These are phyloP conservation scores for Pleuronectes platessa DNA, from an alignment of 2,113 vertebrate genomes.

Conservation along the genomic window DNA sequence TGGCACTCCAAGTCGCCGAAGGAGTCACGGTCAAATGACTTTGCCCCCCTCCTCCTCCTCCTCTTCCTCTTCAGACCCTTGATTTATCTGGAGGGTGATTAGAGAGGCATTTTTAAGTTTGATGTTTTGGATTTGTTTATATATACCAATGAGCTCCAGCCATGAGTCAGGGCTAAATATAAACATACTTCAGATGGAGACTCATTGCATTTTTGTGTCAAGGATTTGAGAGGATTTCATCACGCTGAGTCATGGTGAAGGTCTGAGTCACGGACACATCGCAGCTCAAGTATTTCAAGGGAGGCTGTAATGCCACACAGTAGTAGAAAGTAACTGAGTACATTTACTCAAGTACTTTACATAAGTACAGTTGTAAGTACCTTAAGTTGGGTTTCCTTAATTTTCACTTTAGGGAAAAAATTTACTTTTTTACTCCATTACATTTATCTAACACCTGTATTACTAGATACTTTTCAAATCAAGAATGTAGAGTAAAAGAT, in stretches of 20 bases:
- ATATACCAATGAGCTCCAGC: conserved; percentile 4
- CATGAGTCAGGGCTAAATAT: conserved; percentile 65
- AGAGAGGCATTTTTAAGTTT: conserved; percentile 59
- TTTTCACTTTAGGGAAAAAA: too few species aligned
- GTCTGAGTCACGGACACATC: conserved; percentile 35
- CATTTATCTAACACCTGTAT: too few species aligned
- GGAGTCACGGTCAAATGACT: conserved; percentile 31
- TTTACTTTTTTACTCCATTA: too few species aligned
- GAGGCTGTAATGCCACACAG: conserved; percentile 2
- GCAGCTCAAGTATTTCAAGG: background rate
- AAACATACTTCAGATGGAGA: conserved; percentile 57
- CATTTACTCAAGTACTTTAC: background rate
- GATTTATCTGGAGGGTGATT: conserved; percentile 59
- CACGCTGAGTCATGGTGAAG: conserved; percentile 49
- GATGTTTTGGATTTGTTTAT: background rate
- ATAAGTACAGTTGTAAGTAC: background rate
- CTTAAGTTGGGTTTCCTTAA: background rate
- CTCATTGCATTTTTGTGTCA: conserved; percentile 43
- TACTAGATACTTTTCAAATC: too few species aligned
- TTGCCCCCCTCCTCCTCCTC: background rate
- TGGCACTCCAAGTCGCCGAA: background rate
- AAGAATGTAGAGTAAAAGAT: too few species aligned
- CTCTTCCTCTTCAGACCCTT: conserved; percentile 6
- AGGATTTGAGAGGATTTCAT: conserved; percentile 42
- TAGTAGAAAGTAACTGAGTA: background rate